These are phyloP conservation scores for Triops longicaudatus DNA, from an alignment of 1,140 invertebrate species.

Conservation along the genomic window DNA sequence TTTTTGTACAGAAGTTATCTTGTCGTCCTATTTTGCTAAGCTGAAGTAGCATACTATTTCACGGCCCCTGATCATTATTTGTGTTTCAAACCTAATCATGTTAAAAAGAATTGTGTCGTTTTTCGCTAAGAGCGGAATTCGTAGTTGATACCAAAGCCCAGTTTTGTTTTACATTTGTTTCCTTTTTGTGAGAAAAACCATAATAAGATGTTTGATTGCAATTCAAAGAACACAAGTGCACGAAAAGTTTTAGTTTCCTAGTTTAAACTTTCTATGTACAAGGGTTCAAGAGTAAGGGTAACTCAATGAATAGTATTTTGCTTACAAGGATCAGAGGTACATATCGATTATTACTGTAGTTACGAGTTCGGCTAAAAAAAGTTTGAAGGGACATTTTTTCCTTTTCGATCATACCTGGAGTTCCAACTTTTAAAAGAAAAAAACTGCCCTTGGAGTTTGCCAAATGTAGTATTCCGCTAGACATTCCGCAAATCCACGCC, in stretches of 20 bases:
- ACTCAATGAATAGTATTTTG: slow-evolving; percentile 13
- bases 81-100: slow-evolving; percentile 2
- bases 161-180: slow-evolving; percentile 2
- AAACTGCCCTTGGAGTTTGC: slow-evolving; percentile 11
- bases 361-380: neutral
- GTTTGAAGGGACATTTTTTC: neutral
- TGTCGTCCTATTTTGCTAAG: neutral
- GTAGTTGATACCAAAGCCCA: slow-evolving; percentile 11
- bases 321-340: slow-evolving; percentile 14
- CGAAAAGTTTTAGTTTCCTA: neutral
- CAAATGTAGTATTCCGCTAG: slow-evolving; percentile 15
- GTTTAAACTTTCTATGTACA: neutral
- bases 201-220: neutral
- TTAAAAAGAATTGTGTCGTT: slow-evolving; percentile 2
- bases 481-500: slow-evolving; percentile 10
- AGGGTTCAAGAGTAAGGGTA: neutral
- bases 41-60: slow-evolving; percentile 6
- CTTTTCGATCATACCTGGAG: neutral
- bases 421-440: neutral
- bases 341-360: neutral
- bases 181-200: neutral
- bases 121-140: slow-evolving; percentile 3
- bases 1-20: slow-evolving; percentile 9
- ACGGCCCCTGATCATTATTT: neutral
- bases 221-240: neutral